These are phyloP conservation scores for Hemithea aestivaria DNA, from an alignment of 2,888 invertebrate species.

Conservation along the genomic window DNA sequence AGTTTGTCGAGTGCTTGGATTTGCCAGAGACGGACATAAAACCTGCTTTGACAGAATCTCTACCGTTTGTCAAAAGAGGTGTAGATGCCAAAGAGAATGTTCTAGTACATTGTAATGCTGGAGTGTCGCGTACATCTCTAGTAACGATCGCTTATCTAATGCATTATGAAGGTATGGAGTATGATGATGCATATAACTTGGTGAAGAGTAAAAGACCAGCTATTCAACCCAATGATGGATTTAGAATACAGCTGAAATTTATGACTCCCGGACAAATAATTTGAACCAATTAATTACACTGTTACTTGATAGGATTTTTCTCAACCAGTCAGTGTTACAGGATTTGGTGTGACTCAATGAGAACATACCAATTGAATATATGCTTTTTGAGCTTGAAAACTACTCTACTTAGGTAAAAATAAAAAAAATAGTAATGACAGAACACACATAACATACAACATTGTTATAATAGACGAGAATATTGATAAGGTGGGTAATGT, in stretches of 20 bases:
- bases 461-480: too few species aligned
- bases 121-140: constrained; percentile 90
- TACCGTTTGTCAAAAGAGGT: constrained; percentile 81
- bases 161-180: constrained; percentile 74
- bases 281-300: too few species aligned
- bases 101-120: constrained; percentile 95
- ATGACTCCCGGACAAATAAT: constrained; percentile 40
- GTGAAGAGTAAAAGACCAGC: constrained; percentile 84
- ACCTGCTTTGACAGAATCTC: constrained; percentile 71
- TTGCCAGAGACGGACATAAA: constrained; percentile 83
- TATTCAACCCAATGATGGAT: constrained; percentile 90
- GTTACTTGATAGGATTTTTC: too few species aligned
- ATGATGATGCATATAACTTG: constrained; percentile 81
- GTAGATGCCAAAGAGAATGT: constrained; percentile 75
- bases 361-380: too few species aligned
- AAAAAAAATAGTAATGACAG: too few species aligned
- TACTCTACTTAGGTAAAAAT: too few species aligned
- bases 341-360: too few species aligned
- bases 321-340: too few species aligned
- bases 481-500: too few species aligned
- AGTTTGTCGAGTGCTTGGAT: constrained; percentile 85
- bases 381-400: too few species aligned
- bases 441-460: too few species aligned
- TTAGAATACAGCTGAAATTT: constrained; percentile 82
- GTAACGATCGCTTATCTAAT: constrained; percentile 91